A percentile compares a stretch with the other conserved stretches of the same genome.
Evolutionary conservation across 2,113 vertebrate genomes (phyloP).

Genomic region (Prinia subflava): DNA sequence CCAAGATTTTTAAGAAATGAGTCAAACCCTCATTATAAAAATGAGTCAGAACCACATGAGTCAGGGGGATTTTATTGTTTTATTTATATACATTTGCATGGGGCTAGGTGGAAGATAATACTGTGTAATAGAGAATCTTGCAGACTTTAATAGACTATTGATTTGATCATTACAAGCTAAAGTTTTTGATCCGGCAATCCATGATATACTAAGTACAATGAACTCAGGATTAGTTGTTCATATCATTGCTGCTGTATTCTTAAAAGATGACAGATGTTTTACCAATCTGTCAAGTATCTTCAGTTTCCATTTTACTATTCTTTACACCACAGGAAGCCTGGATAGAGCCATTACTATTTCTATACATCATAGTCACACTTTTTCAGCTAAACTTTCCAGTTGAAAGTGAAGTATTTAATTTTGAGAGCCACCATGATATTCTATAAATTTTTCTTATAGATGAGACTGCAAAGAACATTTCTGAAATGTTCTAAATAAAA

Average conservation of each 20-base stretch:
- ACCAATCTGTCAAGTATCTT: background rate
- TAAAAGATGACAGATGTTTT: background rate
- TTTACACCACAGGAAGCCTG: background rate
- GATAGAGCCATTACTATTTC: background rate
- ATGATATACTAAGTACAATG: background rate
- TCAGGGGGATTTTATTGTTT: background rate
- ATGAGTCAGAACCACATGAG: background rate
- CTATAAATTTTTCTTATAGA: background rate
- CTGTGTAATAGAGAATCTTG: background rate
- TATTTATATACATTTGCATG: background rate
- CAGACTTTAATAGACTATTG: background rate
- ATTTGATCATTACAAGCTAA: background rate
- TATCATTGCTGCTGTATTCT: background rate
- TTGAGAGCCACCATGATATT: background rate
- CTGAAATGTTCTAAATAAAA: background rate
- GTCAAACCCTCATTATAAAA: background rate
- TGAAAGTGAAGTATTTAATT: background rate
- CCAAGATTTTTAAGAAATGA: background rate
- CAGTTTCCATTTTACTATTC: background rate
- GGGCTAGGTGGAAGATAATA: background rate
- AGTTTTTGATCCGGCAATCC: background rate
- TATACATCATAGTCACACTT: background rate
- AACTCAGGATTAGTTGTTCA: background rate
- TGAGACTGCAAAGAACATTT: background rate
- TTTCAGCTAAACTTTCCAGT: background rate